Evolutionary conservation across 2,888 invertebrate species (phyloP).

Genomic region (Anticlea derivata): DNA sequence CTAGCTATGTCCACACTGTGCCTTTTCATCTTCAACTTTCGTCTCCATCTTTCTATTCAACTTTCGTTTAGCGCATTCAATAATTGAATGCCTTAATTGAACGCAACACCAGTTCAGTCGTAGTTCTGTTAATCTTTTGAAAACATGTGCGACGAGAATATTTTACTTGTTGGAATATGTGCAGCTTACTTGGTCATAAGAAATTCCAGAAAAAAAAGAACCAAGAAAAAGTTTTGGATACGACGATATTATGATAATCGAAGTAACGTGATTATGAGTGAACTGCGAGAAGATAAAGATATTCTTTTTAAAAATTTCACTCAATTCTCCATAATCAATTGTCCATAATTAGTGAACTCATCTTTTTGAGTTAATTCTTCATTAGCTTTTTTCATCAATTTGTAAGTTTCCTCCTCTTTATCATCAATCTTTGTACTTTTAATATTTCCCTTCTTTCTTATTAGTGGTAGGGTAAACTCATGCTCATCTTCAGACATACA

Average conservation of each 20-base stretch:
- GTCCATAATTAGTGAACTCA: too few species aligned
- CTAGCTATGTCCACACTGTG: neutral
- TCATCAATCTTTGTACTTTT: slow-evolving; percentile 19
- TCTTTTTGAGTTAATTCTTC: too few species aligned
- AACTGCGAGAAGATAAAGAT: slow-evolving; percentile 17
- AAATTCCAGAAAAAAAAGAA: neutral
- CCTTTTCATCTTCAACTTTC: neutral
- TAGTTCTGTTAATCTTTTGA: slow-evolving; percentile 2
- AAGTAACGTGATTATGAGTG: slow-evolving; percentile 16
- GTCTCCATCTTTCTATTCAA: neutral
- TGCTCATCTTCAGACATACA: slow-evolving; percentile 19
- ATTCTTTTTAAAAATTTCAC: too few species aligned
- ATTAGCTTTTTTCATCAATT: too few species aligned
- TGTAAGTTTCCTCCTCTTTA: too few species aligned
- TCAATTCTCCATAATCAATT: too few species aligned
- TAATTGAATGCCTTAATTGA: neutral
- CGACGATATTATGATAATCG: slow-evolving; percentile 16
- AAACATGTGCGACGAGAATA: slow-evolving; percentile 25
- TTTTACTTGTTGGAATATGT: slow-evolving; percentile 17
- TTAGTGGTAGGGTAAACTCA: slow-evolving; percentile 23
- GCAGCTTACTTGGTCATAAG: slow-evolving; percentile 8
- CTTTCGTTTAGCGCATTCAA: neutral
- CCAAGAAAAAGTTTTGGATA: slow-evolving; percentile 15
- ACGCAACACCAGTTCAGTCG: slow-evolving; percentile 2
- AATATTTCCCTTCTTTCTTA: slow-evolving; percentile 25